Evolutionary conservation across 2,797 vertebrate species (phyloP).

Genomic region (Bovichtus variegatus): DNA sequence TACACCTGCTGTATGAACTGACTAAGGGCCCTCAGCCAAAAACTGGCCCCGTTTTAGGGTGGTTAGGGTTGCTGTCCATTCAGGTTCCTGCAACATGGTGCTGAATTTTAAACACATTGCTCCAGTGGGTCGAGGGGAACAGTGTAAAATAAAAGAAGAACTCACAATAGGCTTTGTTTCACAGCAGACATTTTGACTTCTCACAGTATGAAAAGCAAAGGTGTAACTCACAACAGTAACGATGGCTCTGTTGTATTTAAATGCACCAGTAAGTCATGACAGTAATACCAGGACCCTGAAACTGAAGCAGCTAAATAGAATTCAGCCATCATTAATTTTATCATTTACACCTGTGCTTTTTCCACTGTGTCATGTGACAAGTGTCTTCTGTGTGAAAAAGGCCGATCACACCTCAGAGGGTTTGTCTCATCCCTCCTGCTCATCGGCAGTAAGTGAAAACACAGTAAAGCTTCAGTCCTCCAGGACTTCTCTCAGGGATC

Average conservation of each 20-base stretch:
- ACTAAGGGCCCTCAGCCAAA: neutral
- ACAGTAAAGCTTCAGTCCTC: neutral
- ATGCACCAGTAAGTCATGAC: neutral
- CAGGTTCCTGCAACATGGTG: conserved; percentile 46
- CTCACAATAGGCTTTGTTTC: neutral
- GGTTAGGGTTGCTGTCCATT: conserved; percentile 27
- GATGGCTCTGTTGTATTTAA: neutral
- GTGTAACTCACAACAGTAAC: neutral
- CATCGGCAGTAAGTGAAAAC: conserved; percentile 5
- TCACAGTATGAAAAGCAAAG: neutral
- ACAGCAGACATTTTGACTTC: conserved; percentile 3
- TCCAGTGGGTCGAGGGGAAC: conserved; percentile 12
- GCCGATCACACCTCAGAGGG: neutral
- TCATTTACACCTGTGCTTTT: conserved; percentile 14
- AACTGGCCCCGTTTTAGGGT: conserved; percentile 3
- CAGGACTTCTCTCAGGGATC: conserved; percentile 7
- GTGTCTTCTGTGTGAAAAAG: neutral
- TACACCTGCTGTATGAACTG: neutral
- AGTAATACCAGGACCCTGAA: conserved; percentile 1
- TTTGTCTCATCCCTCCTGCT: neutral
- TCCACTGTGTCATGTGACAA: neutral
- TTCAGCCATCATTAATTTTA: neutral
- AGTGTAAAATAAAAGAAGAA: neutral
- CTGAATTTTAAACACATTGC: conserved; percentile 59
- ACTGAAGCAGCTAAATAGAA: conserved; percentile 15